Conservation (phyloP, 2,888 invertebrate species). For the Drosophila austrosaltans region DNA sequence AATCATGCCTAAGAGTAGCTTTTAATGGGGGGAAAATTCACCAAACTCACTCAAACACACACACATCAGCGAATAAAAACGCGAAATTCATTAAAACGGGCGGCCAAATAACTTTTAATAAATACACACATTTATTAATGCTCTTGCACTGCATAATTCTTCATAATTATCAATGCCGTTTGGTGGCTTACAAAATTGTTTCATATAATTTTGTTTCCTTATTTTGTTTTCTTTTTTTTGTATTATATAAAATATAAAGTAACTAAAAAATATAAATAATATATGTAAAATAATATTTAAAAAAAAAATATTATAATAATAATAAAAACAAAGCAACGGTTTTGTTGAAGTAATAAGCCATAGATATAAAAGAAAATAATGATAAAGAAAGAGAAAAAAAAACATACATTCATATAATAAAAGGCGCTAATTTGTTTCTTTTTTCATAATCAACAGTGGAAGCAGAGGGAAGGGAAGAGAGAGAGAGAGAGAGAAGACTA, state of each 20-base stretch:
- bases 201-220: slow-evolving; percentile 48
- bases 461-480: slow-evolving; percentile 18
- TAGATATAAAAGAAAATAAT: slow-evolving; percentile 58
- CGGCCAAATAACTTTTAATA: slow-evolving; percentile 68
- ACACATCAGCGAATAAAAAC: not conserved
- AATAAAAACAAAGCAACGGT: slow-evolving; percentile 3
- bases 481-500: slow-evolving; percentile 21
- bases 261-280: slow-evolving; percentile 64
- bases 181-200: slow-evolving; percentile 44
- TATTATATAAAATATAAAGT: slow-evolving; percentile 50
- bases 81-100: not conserved
- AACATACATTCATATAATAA: slow-evolving; percentile 19
- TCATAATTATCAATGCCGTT: slow-evolving; percentile 62
- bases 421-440: not conserved
- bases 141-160: slow-evolving; percentile 72
- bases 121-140: slow-evolving; percentile 73
- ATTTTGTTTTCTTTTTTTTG: slow-evolving; percentile 23
- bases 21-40: too few species aligned
- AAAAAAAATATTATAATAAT: slow-evolving; percentile 7
- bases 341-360: slow-evolving; percentile 49
- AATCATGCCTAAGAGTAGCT: too few species aligned
- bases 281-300: slow-evolving; percentile 41
- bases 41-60: too few species aligned
- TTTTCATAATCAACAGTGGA: slow-evolving; percentile 26
- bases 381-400: slow-evolving; percentile 17